Percentiles rank a stretch among this genome's conserved stretches.
Evolutionary conservation across 2,113 vertebrate genomes (phyloP).

Genomic region (Ammodramus savannarum): DNA sequence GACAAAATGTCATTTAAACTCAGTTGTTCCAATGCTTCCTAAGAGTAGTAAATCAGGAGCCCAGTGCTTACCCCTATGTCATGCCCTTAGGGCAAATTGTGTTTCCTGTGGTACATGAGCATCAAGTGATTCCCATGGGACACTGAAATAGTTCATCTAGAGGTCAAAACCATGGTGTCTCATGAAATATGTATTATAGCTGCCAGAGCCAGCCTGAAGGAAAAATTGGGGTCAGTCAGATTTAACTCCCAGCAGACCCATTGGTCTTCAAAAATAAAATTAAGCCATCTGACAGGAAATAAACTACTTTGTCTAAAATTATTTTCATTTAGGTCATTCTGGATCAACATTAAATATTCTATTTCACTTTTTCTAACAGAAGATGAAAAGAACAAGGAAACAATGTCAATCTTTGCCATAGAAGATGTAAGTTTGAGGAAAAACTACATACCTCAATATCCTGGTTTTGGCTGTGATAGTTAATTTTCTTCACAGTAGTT

Average conservation of each 20-base stretch:
- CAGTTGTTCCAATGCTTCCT: background rate
- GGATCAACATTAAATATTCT: background rate
- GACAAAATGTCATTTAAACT: background rate
- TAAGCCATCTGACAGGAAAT: background rate
- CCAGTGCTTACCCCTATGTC: background rate
- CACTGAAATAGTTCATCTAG: background rate
- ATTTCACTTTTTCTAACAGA: background rate
- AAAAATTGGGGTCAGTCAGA: background rate
- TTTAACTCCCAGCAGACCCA: background rate
- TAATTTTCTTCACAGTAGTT: background rate
- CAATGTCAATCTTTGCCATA: background rate
- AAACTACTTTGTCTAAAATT: background rate
- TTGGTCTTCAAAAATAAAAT: background rate
- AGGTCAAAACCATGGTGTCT: background rate
- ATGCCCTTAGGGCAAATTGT: background rate
- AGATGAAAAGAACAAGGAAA: background rate
- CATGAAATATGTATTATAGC: background rate
- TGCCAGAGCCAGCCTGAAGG: background rate
- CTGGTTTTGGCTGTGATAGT: background rate
- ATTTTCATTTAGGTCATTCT: background rate
- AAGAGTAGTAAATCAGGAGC: background rate
- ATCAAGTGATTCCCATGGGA: background rate
- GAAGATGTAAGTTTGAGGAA: background rate
- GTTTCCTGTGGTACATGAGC: background rate
- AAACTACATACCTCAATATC: background rate